Percentiles rank a stretch among this genome's conserved stretches.
These are phyloP conservation scores for Bubo blakistoni DNA, from an alignment of 2,113 vertebrate species.

Conservation along the genomic window DNA sequence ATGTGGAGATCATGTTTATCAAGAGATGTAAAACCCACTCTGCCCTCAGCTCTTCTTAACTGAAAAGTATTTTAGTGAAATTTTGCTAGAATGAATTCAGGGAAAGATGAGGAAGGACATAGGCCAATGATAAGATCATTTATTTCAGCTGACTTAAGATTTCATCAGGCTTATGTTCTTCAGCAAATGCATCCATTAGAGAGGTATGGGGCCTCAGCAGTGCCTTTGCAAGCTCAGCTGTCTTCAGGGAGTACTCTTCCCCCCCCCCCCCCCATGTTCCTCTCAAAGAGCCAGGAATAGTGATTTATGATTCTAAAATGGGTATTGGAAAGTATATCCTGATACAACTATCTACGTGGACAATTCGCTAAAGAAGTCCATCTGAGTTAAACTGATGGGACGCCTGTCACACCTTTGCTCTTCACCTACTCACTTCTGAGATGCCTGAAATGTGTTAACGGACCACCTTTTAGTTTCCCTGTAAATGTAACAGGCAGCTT, in stretches of 20 bases:
- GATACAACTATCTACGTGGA: not conserved
- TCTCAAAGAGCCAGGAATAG: not conserved
- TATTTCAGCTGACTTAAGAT: slow-evolving; percentile 48
- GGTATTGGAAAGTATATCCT: not conserved
- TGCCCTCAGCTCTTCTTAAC: slow-evolving; percentile 8
- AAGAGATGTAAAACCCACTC: not conserved
- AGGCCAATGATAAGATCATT: slow-evolving; percentile 27
- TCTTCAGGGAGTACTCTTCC: not conserved
- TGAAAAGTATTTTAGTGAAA: slow-evolving; percentile 22
- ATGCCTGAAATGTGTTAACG: not conserved
- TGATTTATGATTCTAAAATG: not conserved
- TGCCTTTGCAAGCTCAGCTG: not conserved
- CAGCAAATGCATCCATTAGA: slow-evolving; percentile 4
- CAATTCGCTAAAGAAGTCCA: not conserved
- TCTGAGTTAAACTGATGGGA: not conserved
- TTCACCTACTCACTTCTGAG: not conserved
- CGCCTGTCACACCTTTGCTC: not conserved
- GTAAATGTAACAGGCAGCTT: slow-evolving; percentile 1
- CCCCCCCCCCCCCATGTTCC: no score
- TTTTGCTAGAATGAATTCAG: slow-evolving; percentile 33
- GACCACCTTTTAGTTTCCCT: not conserved
- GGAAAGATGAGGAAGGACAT: slow-evolving; percentile 8
- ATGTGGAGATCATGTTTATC: slow-evolving; percentile 13
- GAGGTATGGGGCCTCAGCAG: not conserved
- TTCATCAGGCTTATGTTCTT: slow-evolving; percentile 40